Conservation (phyloP, 2,113 vertebrate species). For the Thalassarche chlororhynchos region DNA sequence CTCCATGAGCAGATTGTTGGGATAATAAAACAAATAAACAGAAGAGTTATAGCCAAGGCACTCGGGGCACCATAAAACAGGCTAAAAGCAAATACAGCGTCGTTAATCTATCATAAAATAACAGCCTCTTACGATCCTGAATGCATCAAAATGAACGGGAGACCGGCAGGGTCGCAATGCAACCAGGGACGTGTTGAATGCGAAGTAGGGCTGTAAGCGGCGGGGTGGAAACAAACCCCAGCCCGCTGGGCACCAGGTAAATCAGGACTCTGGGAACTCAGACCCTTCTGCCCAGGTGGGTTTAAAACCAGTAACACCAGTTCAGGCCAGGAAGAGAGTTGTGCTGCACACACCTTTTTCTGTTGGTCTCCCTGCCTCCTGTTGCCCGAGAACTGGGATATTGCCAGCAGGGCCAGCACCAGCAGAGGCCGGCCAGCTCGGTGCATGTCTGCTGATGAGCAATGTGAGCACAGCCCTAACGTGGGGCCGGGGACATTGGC, state of each 20-base stretch:
- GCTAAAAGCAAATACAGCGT: background rate
- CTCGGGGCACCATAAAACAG: slow-evolving; percentile 24
- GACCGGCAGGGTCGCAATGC: background rate
- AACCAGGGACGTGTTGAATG: background rate
- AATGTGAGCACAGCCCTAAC: accelerated
- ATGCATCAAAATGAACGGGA: background rate
- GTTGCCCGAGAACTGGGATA: background rate
- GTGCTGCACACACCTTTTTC: background rate
- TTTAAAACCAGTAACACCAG: background rate
- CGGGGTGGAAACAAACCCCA: background rate
- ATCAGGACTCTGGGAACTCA: background rate
- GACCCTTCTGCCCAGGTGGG: background rate
- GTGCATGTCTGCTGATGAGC: background rate
- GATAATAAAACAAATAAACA: slow-evolving; percentile 46
- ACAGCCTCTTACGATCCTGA: background rate
- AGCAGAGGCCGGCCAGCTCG: background rate
- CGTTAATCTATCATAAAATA: slow-evolving; percentile 55
- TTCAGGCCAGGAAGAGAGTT: background rate
- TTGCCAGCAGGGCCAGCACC: background rate
- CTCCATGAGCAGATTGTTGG: background rate
- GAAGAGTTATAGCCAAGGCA: slow-evolving; percentile 27
- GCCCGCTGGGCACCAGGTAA: accelerated
- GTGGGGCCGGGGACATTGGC: accelerated
- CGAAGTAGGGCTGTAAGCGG: background rate
- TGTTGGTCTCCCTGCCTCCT: background rate